These are phyloP conservation scores for Pseudois nayaur DNA, from an alignment of 2,113 vertebrate species.

Conservation along the genomic window DNA sequence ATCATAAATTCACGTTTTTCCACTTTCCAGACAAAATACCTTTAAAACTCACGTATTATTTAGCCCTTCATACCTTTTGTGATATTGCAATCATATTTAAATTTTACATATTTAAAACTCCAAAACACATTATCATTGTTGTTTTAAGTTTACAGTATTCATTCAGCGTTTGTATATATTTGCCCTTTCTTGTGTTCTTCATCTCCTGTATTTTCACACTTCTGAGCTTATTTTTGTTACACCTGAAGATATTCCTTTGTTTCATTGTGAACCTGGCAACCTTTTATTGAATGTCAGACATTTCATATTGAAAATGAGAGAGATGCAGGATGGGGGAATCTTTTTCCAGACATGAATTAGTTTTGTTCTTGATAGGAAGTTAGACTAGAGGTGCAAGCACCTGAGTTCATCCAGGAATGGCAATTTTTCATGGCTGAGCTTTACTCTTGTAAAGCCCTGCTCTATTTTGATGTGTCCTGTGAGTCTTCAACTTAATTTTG, in stretches of 20 bases:
- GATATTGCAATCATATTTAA: neutral
- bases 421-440: neutral
- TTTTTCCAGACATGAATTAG: neutral
- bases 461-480: neutral
- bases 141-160: neutral
- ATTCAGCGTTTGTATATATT: neutral
- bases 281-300: neutral
- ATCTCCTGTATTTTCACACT: neutral
- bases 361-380: neutral
- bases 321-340: neutral
- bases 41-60: neutral
- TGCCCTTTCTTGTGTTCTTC: neutral
- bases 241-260: neutral
- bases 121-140: neutral
- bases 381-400: neutral
- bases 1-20: neutral
- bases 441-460: neutral
- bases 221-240: neutral
- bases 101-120: neutral
- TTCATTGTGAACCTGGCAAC: neutral
- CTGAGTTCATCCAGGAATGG: neutral
- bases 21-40: neutral
- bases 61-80: neutral
- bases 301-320: neutral
- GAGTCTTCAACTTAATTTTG: neutral